Evolutionary conservation across 2,113 vertebrate species (phyloP).

Genomic region (Cyprinodon tularosa): DNA sequence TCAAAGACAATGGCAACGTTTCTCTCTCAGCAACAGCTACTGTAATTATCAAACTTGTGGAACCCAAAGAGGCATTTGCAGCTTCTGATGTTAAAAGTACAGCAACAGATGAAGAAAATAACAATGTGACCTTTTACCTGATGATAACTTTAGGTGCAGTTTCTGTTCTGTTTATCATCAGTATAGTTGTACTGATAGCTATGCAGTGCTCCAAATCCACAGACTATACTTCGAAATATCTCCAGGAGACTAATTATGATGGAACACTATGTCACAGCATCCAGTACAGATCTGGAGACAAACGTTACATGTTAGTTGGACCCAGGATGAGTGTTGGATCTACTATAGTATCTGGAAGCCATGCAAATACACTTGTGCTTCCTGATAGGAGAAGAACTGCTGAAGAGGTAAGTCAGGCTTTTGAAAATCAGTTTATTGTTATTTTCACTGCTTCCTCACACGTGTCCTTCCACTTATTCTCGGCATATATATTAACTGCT

Average conservation of each 20-base stretch:
- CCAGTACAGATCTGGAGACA: too few species aligned
- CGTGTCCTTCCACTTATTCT: too few species aligned
- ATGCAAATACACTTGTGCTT: conserved; percentile 53
- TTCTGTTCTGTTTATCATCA: background rate
- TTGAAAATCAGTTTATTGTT: background rate
- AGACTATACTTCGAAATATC: conserved; percentile 7
- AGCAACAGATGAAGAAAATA: background rate
- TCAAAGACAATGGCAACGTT: too few species aligned
- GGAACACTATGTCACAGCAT: too few species aligned
- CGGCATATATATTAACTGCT: background rate
- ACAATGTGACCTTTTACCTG: conserved; percentile 11
- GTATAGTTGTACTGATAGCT: accelerated
- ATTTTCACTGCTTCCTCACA: background rate
- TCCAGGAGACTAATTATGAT: background rate
- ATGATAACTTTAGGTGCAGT: conserved; percentile 50
- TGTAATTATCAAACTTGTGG: conserved; percentile 21
- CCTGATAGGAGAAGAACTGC: conserved; percentile 45
- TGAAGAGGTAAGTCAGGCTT: conserved; percentile 49
- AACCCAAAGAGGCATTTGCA: conserved; percentile 17
- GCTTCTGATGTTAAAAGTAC: conserved; percentile 16
- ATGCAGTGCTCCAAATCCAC: conserved; percentile 13
- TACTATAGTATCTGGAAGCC: conserved; percentile 26
- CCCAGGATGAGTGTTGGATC: conserved; percentile 36
- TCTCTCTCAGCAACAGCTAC: too few species aligned
- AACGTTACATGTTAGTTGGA: too few species aligned